Percentiles rank a stretch among this genome's conserved stretches.
phyloP scores from a whole-genome alignment of 1,140 invertebrate species.

The Chlorops oryzae region DNA sequence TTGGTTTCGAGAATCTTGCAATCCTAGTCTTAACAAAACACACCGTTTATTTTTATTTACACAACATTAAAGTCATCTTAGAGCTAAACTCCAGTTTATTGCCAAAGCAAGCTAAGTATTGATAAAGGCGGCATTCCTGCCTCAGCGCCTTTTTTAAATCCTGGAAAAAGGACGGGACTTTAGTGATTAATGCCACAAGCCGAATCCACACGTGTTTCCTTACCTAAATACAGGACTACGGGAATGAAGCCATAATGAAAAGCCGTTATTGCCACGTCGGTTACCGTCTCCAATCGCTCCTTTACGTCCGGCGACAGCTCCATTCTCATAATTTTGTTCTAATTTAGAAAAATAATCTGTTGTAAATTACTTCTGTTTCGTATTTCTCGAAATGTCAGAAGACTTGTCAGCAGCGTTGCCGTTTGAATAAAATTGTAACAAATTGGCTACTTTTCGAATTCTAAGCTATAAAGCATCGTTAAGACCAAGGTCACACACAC shows the following conservation, averaged over 20 bases:
- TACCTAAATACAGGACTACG: conserved; percentile 62
- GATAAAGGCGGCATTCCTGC: conserved; percentile 57
- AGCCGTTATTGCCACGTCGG: conserved; percentile 54
- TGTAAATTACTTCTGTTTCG: no score
- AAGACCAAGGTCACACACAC: no score
- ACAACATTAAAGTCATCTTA: no score
- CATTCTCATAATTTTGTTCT: conserved; percentile 31
- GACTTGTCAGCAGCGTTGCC: no score
- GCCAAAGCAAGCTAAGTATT: conserved; percentile 53
- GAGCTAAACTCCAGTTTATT: no score
- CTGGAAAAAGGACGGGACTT: conserved; percentile 36
- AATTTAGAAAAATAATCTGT: background rate
- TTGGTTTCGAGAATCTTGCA: no score
- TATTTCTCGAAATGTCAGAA: no score
- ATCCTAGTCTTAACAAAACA: no score
- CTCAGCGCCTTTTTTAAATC: conserved; percentile 58
- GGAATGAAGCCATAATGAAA: conserved; percentile 68
- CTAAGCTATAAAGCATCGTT: no score
- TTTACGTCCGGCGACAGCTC: conserved; percentile 50
- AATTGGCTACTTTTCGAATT: no score
- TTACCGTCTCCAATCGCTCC: conserved; percentile 55
- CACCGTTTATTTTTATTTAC: no score
- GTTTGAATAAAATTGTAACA: no score
- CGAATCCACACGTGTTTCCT: conserved; percentile 24
- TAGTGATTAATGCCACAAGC: conserved; percentile 6